Conservation (phyloP, 2,888 invertebrate genomes). For the Eremobia ochroleuca region DNA sequence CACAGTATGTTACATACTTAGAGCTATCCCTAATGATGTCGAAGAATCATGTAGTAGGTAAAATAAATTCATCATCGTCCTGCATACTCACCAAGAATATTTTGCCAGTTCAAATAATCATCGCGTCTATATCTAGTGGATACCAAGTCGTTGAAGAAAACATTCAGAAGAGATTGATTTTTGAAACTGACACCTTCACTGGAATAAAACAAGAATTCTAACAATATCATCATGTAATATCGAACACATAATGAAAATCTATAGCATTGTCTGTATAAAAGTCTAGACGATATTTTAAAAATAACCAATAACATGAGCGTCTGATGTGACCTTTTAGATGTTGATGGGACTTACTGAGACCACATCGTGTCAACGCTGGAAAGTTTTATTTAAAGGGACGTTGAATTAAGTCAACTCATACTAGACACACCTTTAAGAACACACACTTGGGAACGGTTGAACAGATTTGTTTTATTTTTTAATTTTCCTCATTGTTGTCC, state of each 20-base stretch:
- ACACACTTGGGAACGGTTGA: not conserved
- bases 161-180: slow-evolving; percentile 91
- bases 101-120: slow-evolving; percentile 93
- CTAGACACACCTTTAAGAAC: no score
- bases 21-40: not conserved
- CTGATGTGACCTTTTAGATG: not conserved
- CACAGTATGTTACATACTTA: not conserved
- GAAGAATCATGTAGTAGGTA: slow-evolving; percentile 14
- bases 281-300: slow-evolving; percentile 27
- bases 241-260: slow-evolving; percentile 2
- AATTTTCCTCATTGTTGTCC: not conserved
- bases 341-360: not conserved
- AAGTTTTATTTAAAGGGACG: not conserved
- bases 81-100: slow-evolving; percentile 91
- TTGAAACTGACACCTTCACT: slow-evolving; percentile 85
- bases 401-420: not conserved
- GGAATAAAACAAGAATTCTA: slow-evolving; percentile 65
- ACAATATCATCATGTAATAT: slow-evolving; percentile 4
- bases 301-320: not conserved
- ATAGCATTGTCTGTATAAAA: slow-evolving; percentile 2
- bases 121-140: slow-evolving; percentile 93
- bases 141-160: slow-evolving; percentile 93
- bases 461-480: not conserved
- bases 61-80: slow-evolving; percentile 62
- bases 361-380: not conserved